Base-by-base conservation (phyloP, 2,113 vertebrate genomes). In the Phaethornis superciliosus region DNA sequence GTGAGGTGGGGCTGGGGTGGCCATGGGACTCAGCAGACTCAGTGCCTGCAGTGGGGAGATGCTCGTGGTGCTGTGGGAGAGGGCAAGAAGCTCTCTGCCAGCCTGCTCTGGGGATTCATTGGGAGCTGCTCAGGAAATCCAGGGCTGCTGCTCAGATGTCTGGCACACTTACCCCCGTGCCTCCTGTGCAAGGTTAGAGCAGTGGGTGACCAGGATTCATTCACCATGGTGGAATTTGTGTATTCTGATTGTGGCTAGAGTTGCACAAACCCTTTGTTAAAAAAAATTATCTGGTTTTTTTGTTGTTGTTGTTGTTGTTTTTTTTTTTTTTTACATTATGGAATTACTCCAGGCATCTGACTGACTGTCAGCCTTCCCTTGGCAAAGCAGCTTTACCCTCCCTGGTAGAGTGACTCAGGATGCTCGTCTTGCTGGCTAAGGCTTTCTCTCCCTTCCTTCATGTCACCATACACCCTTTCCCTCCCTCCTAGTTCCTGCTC, bases 371-470 rank as follows among this genome's bases (percentile, higher is more conserved):
- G 90, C 74, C 89, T 85, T 88, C 88, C 81, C 89, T 92, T 96
- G 94, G 94, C 92, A 92, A 32, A 78, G 74, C n/a, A 28, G 84
- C n/a, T 49, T 86, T n/a, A 79, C 81, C 81, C 80, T 90, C 95
- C 89, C 75, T 58, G 19, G 83, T 82, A 80, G 67, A 40, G 24
- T 97, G 91, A 96, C 82, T 93, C 94, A 89, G 85, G 94, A 88
- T 78, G 71, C 76, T 94, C 5, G 7, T 71, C 76, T 64, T 86
- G 81, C 85, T 90, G 91, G 67, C 94, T 93, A 81, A 94, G 84
- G 44, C 87, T 92, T 95, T 80, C 80, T 87, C 51, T 96, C 55
- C 47, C 58, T 88, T 54, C 22, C 51, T 93, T 22, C 56, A 10
- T 90, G 54, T 63, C 46, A 59, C 72, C 1, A 4, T 24, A 5